Evolutionary conservation across 2,888 invertebrate species (phyloP).

Genomic region (Sarcophaga rosellei): DNA sequence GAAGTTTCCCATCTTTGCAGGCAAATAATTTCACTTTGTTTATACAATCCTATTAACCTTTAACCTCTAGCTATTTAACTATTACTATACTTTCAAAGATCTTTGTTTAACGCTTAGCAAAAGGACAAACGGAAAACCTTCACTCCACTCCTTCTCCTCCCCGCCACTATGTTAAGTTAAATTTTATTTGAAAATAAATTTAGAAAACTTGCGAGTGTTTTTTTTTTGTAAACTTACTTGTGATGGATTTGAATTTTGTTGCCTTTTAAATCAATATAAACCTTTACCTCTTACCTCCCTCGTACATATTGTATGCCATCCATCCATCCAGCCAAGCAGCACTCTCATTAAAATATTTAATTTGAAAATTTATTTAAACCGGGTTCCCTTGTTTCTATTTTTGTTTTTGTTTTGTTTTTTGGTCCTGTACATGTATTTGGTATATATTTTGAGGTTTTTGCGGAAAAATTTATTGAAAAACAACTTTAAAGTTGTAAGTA

Average conservation of each 20-base stretch:
- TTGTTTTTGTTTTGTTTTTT: not conserved
- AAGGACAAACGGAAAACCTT: not conserved
- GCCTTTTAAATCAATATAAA: constrained; percentile 17
- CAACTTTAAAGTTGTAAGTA: constrained; percentile 27
- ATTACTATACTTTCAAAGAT: constrained; percentile 21
- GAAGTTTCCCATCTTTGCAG: not conserved
- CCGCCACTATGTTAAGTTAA: too few relatives aligned
- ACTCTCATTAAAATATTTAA: constrained; percentile 37
- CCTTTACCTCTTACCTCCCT: not conserved
- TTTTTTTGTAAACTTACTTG: too few relatives aligned
- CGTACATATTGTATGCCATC: not conserved
- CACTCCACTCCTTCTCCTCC: not conserved
- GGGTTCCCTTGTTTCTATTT: too few relatives aligned
- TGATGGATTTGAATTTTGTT: constrained; percentile 43
- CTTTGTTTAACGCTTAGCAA: not conserved
- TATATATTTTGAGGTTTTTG: constrained; percentile 48
- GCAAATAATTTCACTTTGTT: not conserved
- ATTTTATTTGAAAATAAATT: too few relatives aligned
- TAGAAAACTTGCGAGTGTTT: too few relatives aligned
- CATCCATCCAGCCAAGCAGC: not conserved
- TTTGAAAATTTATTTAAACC: constrained; percentile 53
- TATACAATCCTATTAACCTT: constrained; percentile 26
- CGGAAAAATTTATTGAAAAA: constrained; percentile 31
- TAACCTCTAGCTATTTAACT: constrained; percentile 50
- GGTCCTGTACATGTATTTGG: not conserved